Evolutionary conservation across 2,797 vertebrate species (phyloP).

Genomic region (Heteromormyrus szaboi): DNA sequence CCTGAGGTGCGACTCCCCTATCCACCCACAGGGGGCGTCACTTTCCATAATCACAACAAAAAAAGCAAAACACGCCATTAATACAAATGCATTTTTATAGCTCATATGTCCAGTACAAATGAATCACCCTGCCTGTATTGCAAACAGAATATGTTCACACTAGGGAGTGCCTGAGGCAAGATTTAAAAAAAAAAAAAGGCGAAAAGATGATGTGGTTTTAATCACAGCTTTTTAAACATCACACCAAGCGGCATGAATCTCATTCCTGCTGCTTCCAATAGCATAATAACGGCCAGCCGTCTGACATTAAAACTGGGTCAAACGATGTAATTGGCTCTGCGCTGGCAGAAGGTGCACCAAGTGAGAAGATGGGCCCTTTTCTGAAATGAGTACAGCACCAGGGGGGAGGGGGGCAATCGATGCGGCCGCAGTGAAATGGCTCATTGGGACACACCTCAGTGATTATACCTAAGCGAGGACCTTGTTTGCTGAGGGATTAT

Average conservation of each 20-base stretch:
- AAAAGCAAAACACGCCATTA: background rate
- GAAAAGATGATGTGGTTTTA: slow-evolving; percentile 6
- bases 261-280: slow-evolving; percentile 3
- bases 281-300: background rate
- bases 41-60: background rate
- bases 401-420: background rate
- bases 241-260: slow-evolving; percentile 3
- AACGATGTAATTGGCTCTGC: background rate
- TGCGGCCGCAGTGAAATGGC: background rate
- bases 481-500: background rate
- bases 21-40: background rate
- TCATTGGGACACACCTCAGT: background rate
- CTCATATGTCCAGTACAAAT: slow-evolving; percentile 8
- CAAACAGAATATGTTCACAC: slow-evolving; percentile 18
- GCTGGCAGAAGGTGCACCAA: background rate
- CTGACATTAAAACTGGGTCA: slow-evolving; percentile 16
- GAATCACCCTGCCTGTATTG: slow-evolving; percentile 2
- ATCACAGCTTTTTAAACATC: slow-evolving; percentile 16
- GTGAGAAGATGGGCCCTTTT: background rate
- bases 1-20: background rate
- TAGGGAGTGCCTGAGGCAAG: background rate
- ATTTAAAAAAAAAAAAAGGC: slow-evolving; percentile 10
- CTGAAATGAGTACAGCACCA: background rate
- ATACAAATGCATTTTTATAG: background rate
- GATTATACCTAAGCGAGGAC: background rate